A percentile compares a stretch with the other conserved stretches of the same genome.
These are phyloP conservation scores for Euura saliciscinereae DNA, from an alignment of 1,140 invertebrate genomes.

Conservation along the genomic window DNA sequence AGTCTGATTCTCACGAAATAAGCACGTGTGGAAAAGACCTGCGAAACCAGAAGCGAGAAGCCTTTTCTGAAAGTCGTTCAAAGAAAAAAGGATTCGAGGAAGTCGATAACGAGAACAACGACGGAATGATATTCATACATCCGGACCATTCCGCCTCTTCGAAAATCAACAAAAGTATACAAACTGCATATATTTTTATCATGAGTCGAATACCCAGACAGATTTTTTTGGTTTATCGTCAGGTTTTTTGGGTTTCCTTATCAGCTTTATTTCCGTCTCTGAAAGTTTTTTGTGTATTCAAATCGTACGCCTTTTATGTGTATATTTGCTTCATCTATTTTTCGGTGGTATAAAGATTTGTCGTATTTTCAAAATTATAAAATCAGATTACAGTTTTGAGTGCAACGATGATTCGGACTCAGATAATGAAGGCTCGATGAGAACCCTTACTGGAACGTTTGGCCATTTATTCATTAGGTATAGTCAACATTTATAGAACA, in stretches of 20 bases:
- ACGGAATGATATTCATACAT: conserved; percentile 56
- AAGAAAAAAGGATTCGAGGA: conserved; percentile 34
- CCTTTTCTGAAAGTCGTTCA: conserved; percentile 23
- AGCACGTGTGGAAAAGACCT: conserved; percentile 50
- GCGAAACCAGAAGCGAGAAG: conserved; percentile 35
- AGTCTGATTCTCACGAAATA: conserved; percentile 71
- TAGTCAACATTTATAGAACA: conserved; percentile 21
- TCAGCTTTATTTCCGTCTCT: too few relatives aligned
- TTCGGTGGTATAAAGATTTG: background rate
- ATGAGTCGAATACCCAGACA: too few relatives aligned
- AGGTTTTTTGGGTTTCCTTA: too few relatives aligned
- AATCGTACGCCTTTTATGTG: conserved; percentile 21
- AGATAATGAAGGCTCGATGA: conserved; percentile 72
- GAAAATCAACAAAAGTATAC: conserved; percentile 32
- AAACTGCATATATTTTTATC: background rate
- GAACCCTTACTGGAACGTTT: conserved; percentile 67
- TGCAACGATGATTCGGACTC: conserved; percentile 79
- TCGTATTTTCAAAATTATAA: conserved; percentile 14
- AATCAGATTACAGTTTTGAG: conserved; percentile 43
- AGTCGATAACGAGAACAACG: conserved; percentile 46
- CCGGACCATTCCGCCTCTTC: conserved; percentile 38
- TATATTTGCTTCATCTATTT: background rate
- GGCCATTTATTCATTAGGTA: conserved; percentile 75
- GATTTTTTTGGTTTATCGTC: too few relatives aligned
- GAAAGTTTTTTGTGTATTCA: too few relatives aligned